Percentiles rank a stretch among this genome's conserved stretches.
phyloP scores from a whole-genome alignment of 2,113 vertebrate genomes.

The Stigmatopora argus region DNA sequence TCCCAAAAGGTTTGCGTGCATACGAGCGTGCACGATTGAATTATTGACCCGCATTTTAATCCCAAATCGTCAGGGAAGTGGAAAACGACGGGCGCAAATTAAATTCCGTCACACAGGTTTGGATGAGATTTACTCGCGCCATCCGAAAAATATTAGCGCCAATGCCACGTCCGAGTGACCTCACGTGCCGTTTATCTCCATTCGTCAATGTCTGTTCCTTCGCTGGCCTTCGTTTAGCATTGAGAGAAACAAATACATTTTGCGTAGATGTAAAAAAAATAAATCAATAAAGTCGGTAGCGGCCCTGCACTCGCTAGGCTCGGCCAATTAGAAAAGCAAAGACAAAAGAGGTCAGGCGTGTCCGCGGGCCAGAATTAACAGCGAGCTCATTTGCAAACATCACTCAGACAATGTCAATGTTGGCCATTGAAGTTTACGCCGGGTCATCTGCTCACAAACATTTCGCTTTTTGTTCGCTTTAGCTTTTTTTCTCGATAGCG shows the following conservation, averaged over 20 bases:
- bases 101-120: slow-evolving; percentile 9
- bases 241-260: too few relatives aligned
- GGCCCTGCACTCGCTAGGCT: slow-evolving; percentile 20
- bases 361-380: slow-evolving; percentile 16
- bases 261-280: too few relatives aligned
- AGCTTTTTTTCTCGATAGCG: too few relatives aligned
- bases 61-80: slow-evolving; percentile 28
- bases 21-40: slow-evolving; percentile 15
- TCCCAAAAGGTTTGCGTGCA: slow-evolving; percentile 10
- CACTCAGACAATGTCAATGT: neutral
- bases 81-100: too few relatives aligned
- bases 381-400: slow-evolving; percentile 5
- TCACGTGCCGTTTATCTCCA: too few relatives aligned
- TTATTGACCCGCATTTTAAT: slow-evolving; percentile 17
- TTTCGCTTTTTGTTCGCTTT: too few relatives aligned
- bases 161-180: neutral
- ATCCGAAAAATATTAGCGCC: neutral
- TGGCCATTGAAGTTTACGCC: neutral
- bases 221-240: too few relatives aligned
- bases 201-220: too few relatives aligned
- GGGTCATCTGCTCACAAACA: neutral
- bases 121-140: too few relatives aligned
- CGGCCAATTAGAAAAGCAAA: slow-evolving; percentile 51
- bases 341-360: slow-evolving; percentile 50
- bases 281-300: too few relatives aligned